phyloP scores from a whole-genome alignment of 2,797 vertebrate genomes.

The Notoglanidium macrostoma region DNA sequence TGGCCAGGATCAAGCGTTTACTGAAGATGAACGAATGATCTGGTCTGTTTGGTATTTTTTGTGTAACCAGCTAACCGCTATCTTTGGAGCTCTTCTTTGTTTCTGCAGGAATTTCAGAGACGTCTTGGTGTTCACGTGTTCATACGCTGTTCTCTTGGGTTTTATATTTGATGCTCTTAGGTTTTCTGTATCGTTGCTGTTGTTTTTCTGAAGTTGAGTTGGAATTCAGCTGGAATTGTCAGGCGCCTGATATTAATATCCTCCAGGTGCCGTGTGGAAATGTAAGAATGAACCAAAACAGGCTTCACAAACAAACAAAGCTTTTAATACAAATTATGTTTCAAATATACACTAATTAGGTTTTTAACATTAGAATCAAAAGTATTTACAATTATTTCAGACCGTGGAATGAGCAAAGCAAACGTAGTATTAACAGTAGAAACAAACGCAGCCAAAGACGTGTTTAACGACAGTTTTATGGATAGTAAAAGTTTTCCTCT shows the following conservation, averaged over 20 bases:
- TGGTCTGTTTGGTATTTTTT: background rate
- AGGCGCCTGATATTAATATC: background rate
- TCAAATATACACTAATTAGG: conserved; percentile 64
- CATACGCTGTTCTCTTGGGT: no score
- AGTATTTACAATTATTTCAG: conserved; percentile 63
- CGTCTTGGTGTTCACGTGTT: background rate
- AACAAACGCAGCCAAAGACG: background rate
- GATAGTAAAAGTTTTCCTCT: no score
- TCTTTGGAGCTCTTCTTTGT: background rate
- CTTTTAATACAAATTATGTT: conserved; percentile 70
- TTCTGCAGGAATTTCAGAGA: background rate
- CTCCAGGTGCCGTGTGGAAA: background rate
- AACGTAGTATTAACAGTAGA: conserved; percentile 16
- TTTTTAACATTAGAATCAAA: conserved; percentile 53
- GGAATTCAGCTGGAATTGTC: background rate
- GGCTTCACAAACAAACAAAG: conserved; percentile 58
- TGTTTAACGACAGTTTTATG: background rate
- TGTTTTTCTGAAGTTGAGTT: background rate
- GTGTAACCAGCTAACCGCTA: background rate
- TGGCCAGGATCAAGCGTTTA: background rate
- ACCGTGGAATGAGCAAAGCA: conserved; percentile 28
- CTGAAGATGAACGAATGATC: background rate
- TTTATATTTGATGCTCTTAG: background rate
- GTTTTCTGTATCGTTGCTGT: background rate
- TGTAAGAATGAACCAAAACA: background rate